phyloP scores from a whole-genome alignment of 2,113 vertebrate species.

The Peromyscus maniculatus region DNA sequence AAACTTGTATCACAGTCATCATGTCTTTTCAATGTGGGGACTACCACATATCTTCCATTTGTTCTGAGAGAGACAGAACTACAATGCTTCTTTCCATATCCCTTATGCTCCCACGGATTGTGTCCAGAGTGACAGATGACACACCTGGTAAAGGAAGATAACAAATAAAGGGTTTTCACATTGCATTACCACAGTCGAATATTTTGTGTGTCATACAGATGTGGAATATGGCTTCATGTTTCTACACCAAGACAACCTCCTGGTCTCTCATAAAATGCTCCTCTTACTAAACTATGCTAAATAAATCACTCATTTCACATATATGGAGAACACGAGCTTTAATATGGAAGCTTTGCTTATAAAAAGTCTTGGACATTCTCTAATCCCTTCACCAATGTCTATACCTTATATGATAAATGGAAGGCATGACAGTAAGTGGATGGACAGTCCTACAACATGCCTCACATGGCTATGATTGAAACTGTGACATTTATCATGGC shows the following conservation, averaged over 20 bases:
- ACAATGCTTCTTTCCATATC: no score
- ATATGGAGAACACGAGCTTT: background rate
- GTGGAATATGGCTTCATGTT: background rate
- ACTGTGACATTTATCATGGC: background rate
- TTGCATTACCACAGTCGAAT: background rate
- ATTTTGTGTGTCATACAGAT: background rate
- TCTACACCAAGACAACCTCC: background rate
- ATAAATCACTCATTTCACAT: background rate
- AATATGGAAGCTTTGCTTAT: background rate
- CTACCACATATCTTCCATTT: no score
- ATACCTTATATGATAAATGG: background rate
- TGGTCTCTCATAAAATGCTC: background rate
- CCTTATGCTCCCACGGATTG: background rate
- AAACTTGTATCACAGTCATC: no score
- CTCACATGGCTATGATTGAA: background rate
- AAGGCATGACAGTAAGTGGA: background rate
- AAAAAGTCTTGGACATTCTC: background rate
- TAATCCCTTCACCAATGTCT: background rate
- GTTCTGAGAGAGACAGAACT: no score
- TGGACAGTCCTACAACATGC: background rate
- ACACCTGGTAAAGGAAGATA: background rate
- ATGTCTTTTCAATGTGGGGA: no score
- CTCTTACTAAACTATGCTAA: background rate
- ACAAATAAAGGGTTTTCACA: background rate
- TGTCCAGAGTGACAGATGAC: background rate